Evolutionary conservation across 1,140 invertebrate genomes (phyloP), one percentile per base, ranked within the genome.

Genomic region (Drosophila virilis): DNA sequence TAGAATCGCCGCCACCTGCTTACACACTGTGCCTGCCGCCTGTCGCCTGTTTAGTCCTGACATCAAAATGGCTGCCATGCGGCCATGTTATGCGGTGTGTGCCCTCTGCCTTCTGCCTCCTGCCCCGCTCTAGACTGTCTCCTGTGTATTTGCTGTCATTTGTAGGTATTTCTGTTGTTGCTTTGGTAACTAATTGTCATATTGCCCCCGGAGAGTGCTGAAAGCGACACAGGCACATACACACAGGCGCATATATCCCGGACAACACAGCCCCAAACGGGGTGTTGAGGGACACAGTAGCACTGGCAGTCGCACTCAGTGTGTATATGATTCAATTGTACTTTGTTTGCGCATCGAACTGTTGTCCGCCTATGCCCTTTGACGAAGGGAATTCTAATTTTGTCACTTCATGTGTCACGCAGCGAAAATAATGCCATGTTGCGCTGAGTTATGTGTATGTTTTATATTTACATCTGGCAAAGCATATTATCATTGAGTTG

Each of bases 121-220:
- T 13, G 33, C 7, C 10, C 12, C 37, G 9, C 35, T 17, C 2
- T 28, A 9, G 37, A n/a, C 48, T 61, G 43, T 60, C 82, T 69
- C 83, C 52, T 59, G 79, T 82, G 79, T 88, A 79, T 86, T 70
- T 71, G 72, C 84, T 86, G 83, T 83, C 83, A 86, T 86, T 86
- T 86, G 83, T 86, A 89, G 83, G 83, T 80, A 86, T 86, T 89
- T 88, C 83, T 89, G 84, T 89, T 89, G 84, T 89, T 89, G 84
- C 84, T 80, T 84, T 89, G 84, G 85, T 84, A 89, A 89, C 84
- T 89, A 89, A 89, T 89, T 89, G 84, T 89, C 84, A 89, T 84
- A 83, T 83, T 84, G 83, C 80, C 83, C 83, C 74, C 65, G 62
- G 83, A 80, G 69, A 86, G 74, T 51, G 74, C 58, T 54, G 79